These are phyloP conservation scores for Nomia melanderi DNA, from an alignment of 1,140 invertebrate genomes.

Conservation along the genomic window DNA sequence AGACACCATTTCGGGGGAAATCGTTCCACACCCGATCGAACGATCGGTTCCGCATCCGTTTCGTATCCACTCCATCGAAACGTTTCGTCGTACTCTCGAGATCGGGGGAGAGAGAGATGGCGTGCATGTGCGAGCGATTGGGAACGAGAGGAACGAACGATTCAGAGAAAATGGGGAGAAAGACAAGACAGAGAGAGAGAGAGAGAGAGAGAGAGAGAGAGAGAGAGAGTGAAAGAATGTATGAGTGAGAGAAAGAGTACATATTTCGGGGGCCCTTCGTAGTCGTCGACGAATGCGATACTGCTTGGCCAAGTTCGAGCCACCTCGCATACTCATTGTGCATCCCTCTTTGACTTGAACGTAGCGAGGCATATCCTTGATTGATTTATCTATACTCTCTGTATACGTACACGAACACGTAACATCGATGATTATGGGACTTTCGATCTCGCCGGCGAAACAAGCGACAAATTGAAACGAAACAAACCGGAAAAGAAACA, in stretches of 20 bases:
- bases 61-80: too few species aligned
- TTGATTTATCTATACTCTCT: constrained; percentile 57
- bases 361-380: constrained; percentile 77
- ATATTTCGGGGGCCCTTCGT: too few species aligned
- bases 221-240: too few species aligned
- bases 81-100: constrained; percentile 6
- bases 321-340: constrained; percentile 81
- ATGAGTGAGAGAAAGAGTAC: too few species aligned
- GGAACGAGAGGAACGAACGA: not conserved
- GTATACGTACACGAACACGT: constrained; percentile 1
- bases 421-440: constrained; percentile 45
- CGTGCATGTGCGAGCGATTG: too few species aligned
- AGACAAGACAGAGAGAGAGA: too few species aligned
- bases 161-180: too few species aligned
- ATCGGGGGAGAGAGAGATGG: not conserved
- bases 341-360: constrained; percentile 77
- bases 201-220: too few species aligned
- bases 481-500: not conserved
- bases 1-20: too few species aligned
- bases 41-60: too few species aligned
- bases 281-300: constrained; percentile 30
- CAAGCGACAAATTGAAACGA: not conserved
- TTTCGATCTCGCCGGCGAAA: constrained; percentile 54
- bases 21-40: too few species aligned
- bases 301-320: constrained; percentile 70